Evolutionary conservation across 37 sponge, comb jelly and placozoan species (phyloP).

Genomic region (Cladorhizidae sp.): DNA sequence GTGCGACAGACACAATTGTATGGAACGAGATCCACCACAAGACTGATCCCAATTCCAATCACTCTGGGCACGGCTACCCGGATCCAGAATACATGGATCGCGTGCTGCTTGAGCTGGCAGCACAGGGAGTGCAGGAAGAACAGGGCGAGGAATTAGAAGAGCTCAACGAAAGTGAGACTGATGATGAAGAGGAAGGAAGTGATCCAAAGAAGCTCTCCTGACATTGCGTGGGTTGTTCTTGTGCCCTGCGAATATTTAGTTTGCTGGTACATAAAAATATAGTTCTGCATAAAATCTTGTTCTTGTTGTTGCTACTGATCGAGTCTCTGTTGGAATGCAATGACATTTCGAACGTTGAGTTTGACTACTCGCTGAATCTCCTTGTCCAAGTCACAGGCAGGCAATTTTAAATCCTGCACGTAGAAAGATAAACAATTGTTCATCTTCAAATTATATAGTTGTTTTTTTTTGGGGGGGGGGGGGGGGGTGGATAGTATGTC

Average conservation of each 20-base stretch:
- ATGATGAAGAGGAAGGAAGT: too few relatives aligned
- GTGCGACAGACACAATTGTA: slow-evolving; percentile 80
- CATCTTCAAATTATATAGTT: too few relatives aligned
- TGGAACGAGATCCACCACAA: slow-evolving; percentile 99
- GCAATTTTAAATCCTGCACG: slow-evolving; percentile 5
- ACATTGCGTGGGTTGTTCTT: too few relatives aligned
- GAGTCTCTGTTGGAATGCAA: slow-evolving; percentile 47
- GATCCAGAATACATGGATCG: slow-evolving; percentile 93
- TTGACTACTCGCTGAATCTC: slow-evolving; percentile 53
- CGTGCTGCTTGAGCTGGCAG: slow-evolving; percentile 85
- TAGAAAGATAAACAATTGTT: too few relatives aligned
- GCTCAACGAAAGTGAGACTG: too few relatives aligned
- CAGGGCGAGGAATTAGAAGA: slow-evolving; percentile 27
- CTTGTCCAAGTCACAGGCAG: slow-evolving; percentile 5
- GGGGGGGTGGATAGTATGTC: too few relatives aligned
- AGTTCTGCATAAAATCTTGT: background rate
- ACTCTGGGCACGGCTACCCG: slow-evolving; percentile 94
- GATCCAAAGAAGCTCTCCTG: too few relatives aligned
- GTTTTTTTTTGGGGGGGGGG: too few relatives aligned
- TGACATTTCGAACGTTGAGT: slow-evolving; percentile 47
- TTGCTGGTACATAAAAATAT: background rate
- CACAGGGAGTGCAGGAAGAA: slow-evolving; percentile 84
- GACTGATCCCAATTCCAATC: slow-evolving; percentile 76
- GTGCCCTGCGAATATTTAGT: background rate
- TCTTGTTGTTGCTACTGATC: background rate